Evolutionary conservation across 2,797 vertebrate genomes (phyloP).

Genomic region (Pangasius sanitwongsei): DNA sequence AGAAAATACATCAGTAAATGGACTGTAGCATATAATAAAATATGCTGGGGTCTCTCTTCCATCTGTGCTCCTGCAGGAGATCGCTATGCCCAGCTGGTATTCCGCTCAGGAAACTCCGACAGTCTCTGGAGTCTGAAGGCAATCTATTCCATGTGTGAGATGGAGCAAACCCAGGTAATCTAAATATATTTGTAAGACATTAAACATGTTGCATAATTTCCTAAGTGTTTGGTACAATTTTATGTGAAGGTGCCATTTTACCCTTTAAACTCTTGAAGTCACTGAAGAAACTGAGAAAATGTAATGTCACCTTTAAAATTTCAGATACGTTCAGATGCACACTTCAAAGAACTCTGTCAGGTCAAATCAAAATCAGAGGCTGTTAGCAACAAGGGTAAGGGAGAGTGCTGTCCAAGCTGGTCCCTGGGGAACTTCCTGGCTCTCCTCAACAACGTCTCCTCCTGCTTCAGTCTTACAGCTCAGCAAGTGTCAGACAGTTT

Average conservation of each 20-base stretch:
- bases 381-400: conserved; percentile 66
- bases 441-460: conserved; percentile 90
- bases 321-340: conserved; percentile 89
- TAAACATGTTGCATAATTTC: background rate
- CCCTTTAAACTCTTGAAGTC: background rate
- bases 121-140: conserved; percentile 97
- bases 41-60: conserved; percentile 41
- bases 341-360: conserved; percentile 89
- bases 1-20: conserved; percentile 33
- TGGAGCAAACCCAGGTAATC: conserved; percentile 92
- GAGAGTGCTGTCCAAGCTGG: conserved; percentile 95
- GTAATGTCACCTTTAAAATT: conserved; percentile 42
- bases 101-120: conserved; percentile 94
- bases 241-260: background rate
- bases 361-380: conserved; percentile 59
- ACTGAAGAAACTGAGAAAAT: conserved; percentile 2
- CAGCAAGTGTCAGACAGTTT: conserved; percentile 87
- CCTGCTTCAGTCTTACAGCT: conserved; percentile 88
- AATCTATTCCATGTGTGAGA: conserved; percentile 96
- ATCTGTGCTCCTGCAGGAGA: conserved; percentile 69
- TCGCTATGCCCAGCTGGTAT: conserved; percentile 91
- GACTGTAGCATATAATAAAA: conserved; percentile 30
- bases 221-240: background rate
- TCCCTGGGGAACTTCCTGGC: conserved; percentile 96
- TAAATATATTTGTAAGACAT: conserved; percentile 5